Conservation (phyloP, 2,888 invertebrate genomes). For the Pecten maximus region DNA sequence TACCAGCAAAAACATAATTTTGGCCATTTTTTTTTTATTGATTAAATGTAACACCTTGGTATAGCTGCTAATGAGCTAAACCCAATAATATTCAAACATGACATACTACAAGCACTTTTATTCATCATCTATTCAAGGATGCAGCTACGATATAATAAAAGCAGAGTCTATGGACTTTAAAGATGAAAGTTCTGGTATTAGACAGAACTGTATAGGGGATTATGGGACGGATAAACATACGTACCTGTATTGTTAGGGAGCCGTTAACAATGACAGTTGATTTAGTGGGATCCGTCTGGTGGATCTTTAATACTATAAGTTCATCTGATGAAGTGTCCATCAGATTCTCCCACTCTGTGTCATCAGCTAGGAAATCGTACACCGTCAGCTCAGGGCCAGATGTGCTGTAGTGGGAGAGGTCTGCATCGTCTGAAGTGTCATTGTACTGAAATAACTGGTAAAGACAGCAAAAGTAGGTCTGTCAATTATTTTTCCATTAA, state of each 20-base stretch:
- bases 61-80: too few species aligned
- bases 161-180: too few species aligned
- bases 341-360: conserved; percentile 65
- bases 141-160: too few species aligned
- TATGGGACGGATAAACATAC: too few species aligned
- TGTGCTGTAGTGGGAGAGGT: conserved; percentile 55
- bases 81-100: too few species aligned
- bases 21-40: too few species aligned
- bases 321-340: conserved; percentile 47
- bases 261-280: conserved; percentile 56
- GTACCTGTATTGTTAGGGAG: conserved; percentile 61
- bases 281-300: conserved; percentile 42
- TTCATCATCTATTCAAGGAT: too few species aligned
- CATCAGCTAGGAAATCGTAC: conserved; percentile 55
- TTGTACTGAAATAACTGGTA: conserved; percentile 75
- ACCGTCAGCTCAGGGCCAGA: conserved; percentile 60
- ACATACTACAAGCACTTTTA: too few species aligned
- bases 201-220: not conserved
- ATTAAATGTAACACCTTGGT: too few species aligned
- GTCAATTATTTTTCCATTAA: too few species aligned
- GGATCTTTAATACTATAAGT: conserved; percentile 54
- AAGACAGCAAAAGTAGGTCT: not conserved
- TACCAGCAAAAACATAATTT: too few species aligned
- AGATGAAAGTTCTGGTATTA: not conserved
- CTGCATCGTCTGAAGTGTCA: conserved; percentile 72